Evolutionary conservation across 1,140 invertebrate species (phyloP).

Genomic region (Bombus balteatus): DNA sequence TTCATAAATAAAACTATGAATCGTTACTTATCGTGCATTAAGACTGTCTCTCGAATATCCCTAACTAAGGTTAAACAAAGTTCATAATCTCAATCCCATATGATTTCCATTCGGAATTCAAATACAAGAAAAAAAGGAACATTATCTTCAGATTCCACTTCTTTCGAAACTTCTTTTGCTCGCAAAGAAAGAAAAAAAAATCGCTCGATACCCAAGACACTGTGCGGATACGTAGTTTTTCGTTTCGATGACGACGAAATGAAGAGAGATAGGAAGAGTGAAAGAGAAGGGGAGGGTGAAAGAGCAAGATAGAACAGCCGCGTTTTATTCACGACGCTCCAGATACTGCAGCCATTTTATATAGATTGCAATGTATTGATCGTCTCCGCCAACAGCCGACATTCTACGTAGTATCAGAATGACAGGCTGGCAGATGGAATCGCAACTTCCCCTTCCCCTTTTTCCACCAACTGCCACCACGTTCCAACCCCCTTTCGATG

Average conservation of each 20-base stretch:
- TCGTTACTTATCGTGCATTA: not conserved
- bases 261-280: too few species aligned
- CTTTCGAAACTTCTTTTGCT: not conserved
- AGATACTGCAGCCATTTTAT: constrained; percentile 82
- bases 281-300: not conserved
- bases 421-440: constrained; percentile 83
- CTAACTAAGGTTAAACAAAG: not conserved
- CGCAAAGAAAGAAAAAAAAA: not conserved
- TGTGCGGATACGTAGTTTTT: constrained; percentile 13
- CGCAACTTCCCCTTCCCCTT: constrained; percentile 75
- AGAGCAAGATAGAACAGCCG: not conserved
- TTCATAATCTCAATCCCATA: not conserved
- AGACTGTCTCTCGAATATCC: not conserved
- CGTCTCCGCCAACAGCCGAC: constrained; percentile 77
- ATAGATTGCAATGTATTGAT: constrained; percentile 83
- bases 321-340: constrained; percentile 65
- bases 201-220: not conserved
- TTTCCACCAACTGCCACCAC: constrained; percentile 72
- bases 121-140: not conserved
- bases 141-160: not conserved
- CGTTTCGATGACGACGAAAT: constrained; percentile 1
- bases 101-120: not conserved
- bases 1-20: not conserved
- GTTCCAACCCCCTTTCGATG: constrained; percentile 73
- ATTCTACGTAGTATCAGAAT: constrained; percentile 81